Evolutionary conservation across 2,888 invertebrate species (phyloP).

Genomic region (Taphrorychus bicolor): DNA sequence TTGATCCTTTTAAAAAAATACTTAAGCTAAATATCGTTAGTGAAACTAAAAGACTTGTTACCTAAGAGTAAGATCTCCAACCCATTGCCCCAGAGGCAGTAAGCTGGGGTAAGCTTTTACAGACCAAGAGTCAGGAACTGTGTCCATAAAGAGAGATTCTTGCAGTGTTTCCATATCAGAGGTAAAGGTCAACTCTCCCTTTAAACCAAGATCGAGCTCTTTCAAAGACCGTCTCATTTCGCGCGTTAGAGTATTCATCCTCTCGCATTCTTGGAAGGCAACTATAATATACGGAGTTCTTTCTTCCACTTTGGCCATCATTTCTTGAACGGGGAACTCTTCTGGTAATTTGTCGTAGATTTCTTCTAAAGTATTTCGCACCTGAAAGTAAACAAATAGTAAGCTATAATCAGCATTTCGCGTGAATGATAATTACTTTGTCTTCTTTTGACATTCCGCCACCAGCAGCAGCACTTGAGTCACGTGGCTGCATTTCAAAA

Average conservation of each 20-base stretch:
- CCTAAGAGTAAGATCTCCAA: constrained; percentile 78
- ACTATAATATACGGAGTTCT: constrained; percentile 91
- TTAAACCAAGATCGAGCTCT: constrained; percentile 88
- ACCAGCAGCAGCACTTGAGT: constrained; percentile 74
- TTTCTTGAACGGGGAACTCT: constrained; percentile 84
- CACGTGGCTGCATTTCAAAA: constrained; percentile 90
- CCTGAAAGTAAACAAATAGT: constrained; percentile 59
- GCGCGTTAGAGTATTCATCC: constrained; percentile 87
- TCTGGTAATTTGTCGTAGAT: constrained; percentile 88
- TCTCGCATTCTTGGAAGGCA: constrained; percentile 91
- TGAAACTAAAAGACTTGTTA: background rate
- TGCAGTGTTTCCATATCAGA: constrained; percentile 90
- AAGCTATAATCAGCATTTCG: background rate
- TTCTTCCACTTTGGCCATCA: constrained; percentile 88
- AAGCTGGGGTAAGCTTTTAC: constrained; percentile 89
- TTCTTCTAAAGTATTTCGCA: constrained; percentile 81
- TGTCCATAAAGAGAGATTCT: constrained; percentile 86
- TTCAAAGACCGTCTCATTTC: constrained; percentile 83
- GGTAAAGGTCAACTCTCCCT: constrained; percentile 93
- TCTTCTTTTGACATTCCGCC: constrained; percentile 82
- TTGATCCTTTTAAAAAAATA: constrained; percentile 64
- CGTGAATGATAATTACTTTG: constrained; percentile 61
- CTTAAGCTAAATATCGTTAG: background rate
- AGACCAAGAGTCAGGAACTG: constrained; percentile 87
- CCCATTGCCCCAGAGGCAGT: constrained; percentile 82